phyloP scores from a whole-genome alignment of 2,797 vertebrate species.

The Spinus pinus region DNA sequence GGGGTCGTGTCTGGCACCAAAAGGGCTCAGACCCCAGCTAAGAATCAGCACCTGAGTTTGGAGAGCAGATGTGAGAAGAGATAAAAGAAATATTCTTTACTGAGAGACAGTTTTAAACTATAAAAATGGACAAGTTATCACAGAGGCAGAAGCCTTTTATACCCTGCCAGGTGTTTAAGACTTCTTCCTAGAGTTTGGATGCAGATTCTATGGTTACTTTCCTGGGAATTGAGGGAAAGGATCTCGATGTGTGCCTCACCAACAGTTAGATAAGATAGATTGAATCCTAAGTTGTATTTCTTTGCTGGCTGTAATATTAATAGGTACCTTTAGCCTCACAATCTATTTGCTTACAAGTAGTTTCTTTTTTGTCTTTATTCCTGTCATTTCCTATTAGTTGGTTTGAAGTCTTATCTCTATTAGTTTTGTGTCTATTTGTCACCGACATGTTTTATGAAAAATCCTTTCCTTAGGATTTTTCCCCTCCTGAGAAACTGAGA shows the following conservation, averaged over 20 bases:
- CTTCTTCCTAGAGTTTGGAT: not conserved
- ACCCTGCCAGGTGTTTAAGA: not conserved
- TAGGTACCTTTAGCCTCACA: not conserved
- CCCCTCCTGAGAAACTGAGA: too few species aligned
- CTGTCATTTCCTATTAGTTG: not conserved
- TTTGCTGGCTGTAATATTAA: not conserved
- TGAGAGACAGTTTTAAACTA: not conserved
- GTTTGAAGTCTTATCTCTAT: not conserved
- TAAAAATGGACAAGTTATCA: not conserved
- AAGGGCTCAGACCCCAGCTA: not conserved
- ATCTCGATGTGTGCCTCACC: not conserved
- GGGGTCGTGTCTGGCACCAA: not conserved
- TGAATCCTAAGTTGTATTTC: not conserved
- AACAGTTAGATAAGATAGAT: not conserved
- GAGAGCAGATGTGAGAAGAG: not conserved
- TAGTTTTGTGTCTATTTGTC: not conserved
- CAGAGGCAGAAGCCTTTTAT: not conserved
- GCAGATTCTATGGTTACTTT: not conserved
- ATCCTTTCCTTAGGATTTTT: too few species aligned
- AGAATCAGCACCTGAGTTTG: not conserved
- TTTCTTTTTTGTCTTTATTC: not conserved
- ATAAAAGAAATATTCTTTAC: not conserved
- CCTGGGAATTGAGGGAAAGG: not conserved
- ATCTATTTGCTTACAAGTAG: not conserved
- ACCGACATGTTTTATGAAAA: too few species aligned